A percentile compares a stretch with the other conserved stretches of the same genome.
Conservation (phyloP, 2,888 invertebrate species). For the Lampropteryx suffumata region DNA sequence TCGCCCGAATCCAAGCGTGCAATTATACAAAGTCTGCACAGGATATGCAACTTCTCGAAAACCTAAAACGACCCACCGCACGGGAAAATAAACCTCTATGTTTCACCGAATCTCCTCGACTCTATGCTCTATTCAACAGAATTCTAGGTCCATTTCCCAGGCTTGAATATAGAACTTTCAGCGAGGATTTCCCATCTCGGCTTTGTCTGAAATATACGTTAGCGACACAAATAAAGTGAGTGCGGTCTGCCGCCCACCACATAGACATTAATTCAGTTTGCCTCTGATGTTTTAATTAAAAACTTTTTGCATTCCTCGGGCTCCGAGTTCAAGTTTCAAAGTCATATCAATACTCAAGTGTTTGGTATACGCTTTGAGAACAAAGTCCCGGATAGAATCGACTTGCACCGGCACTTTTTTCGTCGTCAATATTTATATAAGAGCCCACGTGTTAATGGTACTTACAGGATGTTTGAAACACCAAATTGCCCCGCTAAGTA, state of each 20-base stretch:
- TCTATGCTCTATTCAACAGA: slow-evolving; percentile 36
- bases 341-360: slow-evolving; percentile 13
- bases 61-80: slow-evolving; percentile 45
- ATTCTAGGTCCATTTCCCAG: slow-evolving; percentile 41
- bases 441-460: slow-evolving; percentile 69
- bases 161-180: slow-evolving; percentile 47
- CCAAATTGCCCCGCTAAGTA: slow-evolving; percentile 67
- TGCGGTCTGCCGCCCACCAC: slow-evolving; percentile 64
- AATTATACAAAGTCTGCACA: slow-evolving; percentile 70
- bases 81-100: slow-evolving; percentile 31
- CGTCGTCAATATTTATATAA: slow-evolving; percentile 70
- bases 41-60: slow-evolving; percentile 47
- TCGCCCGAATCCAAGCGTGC: slow-evolving; percentile 53
- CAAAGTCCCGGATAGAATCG: slow-evolving; percentile 58
- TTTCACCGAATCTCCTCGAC: slow-evolving; percentile 36
- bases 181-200: slow-evolving; percentile 65
- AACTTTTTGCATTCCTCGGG: slow-evolving; percentile 34
- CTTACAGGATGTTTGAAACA: slow-evolving; percentile 75
- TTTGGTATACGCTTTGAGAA: not conserved
- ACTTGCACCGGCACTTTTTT: slow-evolving; percentile 58
- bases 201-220: slow-evolving; percentile 64
- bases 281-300: slow-evolving; percentile 70
- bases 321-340: slow-evolving; percentile 14
- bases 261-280: slow-evolving; percentile 50
- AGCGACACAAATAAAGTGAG: slow-evolving; percentile 68